Conservation (phyloP, 2,797 vertebrate genomes). For the Rhinichthys osculus region DNA sequence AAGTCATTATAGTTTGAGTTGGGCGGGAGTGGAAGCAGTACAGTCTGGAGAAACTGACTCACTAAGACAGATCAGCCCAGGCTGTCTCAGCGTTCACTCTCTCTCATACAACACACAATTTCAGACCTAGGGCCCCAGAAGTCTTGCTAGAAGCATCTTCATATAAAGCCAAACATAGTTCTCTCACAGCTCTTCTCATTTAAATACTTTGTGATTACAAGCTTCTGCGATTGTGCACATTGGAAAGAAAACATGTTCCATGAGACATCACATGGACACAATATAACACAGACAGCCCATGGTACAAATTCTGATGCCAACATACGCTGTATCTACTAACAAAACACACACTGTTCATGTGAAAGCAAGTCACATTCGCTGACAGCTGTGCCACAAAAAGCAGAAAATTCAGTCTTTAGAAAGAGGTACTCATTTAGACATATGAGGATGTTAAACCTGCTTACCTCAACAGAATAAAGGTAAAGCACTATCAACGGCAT, state of each 20-base stretch:
- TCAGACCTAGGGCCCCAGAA: neutral
- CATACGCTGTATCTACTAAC: neutral
- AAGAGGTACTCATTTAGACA: neutral
- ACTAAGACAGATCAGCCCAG: constrained; percentile 6
- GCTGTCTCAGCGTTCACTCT: neutral
- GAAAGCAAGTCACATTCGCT: neutral
- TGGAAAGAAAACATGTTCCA: neutral
- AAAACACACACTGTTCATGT: constrained; percentile 21
- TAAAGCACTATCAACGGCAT: neutral
- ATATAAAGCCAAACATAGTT: neutral
- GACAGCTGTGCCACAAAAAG: neutral
- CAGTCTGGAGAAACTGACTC: constrained; percentile 51
- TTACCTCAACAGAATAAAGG: neutral
- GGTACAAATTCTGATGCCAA: neutral
- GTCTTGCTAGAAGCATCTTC: neutral
- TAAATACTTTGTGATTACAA: neutral
- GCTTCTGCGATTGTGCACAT: neutral
- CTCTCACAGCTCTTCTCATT: neutral
- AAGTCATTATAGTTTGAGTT: constrained; percentile 11
- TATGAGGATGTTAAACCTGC: constrained; percentile 1
- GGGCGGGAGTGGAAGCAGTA: neutral
- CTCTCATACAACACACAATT: neutral
- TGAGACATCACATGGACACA: constrained; percentile 30
- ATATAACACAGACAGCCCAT: constrained; percentile 7
- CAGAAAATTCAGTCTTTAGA: neutral